Evolutionary conservation across 2,888 invertebrate species (phyloP).

Genomic region (Yponomeuta malinellus): DNA sequence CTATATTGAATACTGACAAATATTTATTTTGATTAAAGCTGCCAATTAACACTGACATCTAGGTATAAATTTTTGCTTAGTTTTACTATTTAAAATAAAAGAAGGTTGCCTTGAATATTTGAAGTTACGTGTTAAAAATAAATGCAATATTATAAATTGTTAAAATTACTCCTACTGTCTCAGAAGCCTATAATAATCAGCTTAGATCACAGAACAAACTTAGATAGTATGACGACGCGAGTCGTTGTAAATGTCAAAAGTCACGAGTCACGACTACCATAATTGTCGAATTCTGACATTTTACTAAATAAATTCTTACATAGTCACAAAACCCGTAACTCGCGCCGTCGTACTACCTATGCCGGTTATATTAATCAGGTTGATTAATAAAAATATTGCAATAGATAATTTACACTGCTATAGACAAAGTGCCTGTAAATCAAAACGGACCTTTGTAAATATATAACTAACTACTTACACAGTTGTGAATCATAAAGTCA

Average conservation of each 20-base stretch:
- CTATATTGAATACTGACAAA: neutral
- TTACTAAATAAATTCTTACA: no score
- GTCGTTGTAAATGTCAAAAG: no score
- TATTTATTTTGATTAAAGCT: no score
- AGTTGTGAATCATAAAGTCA: neutral
- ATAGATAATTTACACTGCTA: conserved; percentile 2
- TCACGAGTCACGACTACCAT: no score
- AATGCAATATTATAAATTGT: conserved; percentile 10
- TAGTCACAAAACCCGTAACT: neutral
- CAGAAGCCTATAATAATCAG: no score
- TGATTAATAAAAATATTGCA: conserved; percentile 12
- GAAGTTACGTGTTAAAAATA: conserved; percentile 7
- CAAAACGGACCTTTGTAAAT: conserved; percentile 8
- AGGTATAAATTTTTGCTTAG: neutral
- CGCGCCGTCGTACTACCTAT: neutral
- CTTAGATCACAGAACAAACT: no score
- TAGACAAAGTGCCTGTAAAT: conserved; percentile 1
- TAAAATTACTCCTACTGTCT: neutral
- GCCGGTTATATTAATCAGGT: conserved; percentile 1
- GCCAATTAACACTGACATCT: no score
- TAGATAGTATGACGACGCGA: no score
- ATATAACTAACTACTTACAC: neutral
- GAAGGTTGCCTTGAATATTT: conserved; percentile 11
- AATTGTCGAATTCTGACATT: no score
- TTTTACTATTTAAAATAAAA: conserved; percentile 3